Base-by-base conservation (phyloP, 2,797 vertebrate species). In the Halcyon badia region DNA sequence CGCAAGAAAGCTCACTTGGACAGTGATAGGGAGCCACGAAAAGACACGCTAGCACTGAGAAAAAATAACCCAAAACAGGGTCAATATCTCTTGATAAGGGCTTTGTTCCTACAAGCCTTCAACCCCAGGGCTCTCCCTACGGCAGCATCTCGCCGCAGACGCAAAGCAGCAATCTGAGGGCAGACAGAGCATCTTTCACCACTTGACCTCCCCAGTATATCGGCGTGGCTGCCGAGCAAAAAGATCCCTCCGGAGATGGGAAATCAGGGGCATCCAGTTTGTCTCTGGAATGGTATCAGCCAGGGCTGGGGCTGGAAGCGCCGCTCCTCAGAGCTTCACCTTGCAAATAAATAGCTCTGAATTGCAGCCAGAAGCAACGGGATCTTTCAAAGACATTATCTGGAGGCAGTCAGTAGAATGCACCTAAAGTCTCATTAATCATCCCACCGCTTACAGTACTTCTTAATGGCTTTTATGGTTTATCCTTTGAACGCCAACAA, bases 401-500 rank as follows among this genome's bases (percentile, higher is more conserved):
- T 98, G 97, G 97, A 98, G 98, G 97, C 96, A 97, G 97, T 97
- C 90, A 35, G 97, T 95, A 93, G 97, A 98, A 93, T 28, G 97
- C 89, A 97, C 96, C 97, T 97, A 87, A 92, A 97, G 97, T 69
- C 94, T 95, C 98, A 98, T 98, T 98, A 97, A 98, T 98, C 98
- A 98, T 97, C 91, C 90, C 89, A 73, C 79, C 78, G 94, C 97
- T 98, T 98, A 97, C 97, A 97, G 96, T 94, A 96, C 97, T 97
- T 95, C 97, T 97, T 98, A 98, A 98, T 98, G 97, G 97, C 94
- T 98, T 98, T 98, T 98, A 98, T 97, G 97, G 98, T 98, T 98
- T 98, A 97, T 98, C 97, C 97, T 98, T 98, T 97, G 98, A 97
- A 98, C 49, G 58, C 97, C 98, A 98, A 98, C 98, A 97, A 97